Conservation (phyloP, 2,797 vertebrate genomes). For the Lagorchestes hirsutus region DNA sequence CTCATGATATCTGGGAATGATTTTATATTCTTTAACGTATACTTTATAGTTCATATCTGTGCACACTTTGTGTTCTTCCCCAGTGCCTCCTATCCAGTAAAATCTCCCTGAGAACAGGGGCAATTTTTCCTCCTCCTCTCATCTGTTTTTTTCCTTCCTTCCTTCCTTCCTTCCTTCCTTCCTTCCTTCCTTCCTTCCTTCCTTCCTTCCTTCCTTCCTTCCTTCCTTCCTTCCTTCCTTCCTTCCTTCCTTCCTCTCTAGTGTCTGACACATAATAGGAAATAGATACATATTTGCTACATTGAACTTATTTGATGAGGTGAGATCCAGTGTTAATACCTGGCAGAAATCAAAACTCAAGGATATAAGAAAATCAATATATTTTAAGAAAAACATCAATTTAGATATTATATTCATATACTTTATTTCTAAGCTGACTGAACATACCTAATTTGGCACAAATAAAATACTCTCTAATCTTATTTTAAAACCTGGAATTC, state of each 20-base stretch:
- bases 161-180: too few species aligned
- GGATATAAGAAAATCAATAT: neutral
- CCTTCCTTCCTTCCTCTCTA: neutral
- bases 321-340: neutral
- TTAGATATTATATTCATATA: neutral
- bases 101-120: neutral
- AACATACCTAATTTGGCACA: neutral
- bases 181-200: too few species aligned
- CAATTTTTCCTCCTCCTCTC: neutral
- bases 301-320: neutral
- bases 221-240: neutral
- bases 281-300: neutral
- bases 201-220: too few species aligned
- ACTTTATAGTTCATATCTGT: neutral
- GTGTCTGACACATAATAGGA: neutral
- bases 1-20: neutral
- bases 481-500: constrained; percentile 21
- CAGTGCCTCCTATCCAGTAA: neutral
- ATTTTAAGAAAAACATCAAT: neutral
- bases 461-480: neutral
- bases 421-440: neutral
- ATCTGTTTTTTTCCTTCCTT: too few species aligned
- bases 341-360: neutral
- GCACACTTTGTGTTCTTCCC: neutral
- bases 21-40: neutral